Base-by-base conservation (phyloP, 2,888 invertebrate genomes). In the Dusona sp. region DNA sequence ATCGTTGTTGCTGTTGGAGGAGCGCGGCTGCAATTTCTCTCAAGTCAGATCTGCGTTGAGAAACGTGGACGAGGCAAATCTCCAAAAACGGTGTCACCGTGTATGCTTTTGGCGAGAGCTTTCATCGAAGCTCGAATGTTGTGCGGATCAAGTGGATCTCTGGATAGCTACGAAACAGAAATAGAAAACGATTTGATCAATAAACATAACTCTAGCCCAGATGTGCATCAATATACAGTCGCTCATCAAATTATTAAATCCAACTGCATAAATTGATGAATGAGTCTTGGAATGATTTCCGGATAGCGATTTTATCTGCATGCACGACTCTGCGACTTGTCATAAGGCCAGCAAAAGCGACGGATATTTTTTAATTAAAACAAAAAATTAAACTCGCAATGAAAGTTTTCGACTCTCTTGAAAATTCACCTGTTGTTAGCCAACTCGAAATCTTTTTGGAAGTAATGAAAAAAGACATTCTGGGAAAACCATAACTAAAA, bases 51-150 rank as follows among this genome's bases (percentile, higher is more conserved):
- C 95, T 97, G 97, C 87, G 97, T 97, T 94, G 97, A 97, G 95
- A 97, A 97, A 92, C 98, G 96, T 88, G 98, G 98, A 87, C 97
- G 96, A 65, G 98, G 98, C 92, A 98, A 95, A 92, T 98, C 98
- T 29, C 97, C 97, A 95, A 98, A 98, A 89, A 98, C 97, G 36
- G 96, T 95, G 94, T 98, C 98, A 86, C 97, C 98, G 94, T 98
- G 98, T 86, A 98, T 97, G 90, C 98, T 98, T 91, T 97, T 97
- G 29, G 98, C 98, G 91, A 98, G 95, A n/a, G 98, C 98, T 94
- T 98, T 97, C 93, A 98, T 98, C 93, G 97, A 98, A 65, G 98
- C 98, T 88, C 98, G 98, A 93, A 98, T 98, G 94, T 98, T 97
- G 87, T 96, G 96, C 45, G 97, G 96, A 89, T 93, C 93, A 45